Percentiles rank a stretch among this genome's conserved stretches.
Evolutionary conservation across 2,113 vertebrate genomes (phyloP).

Genomic region (Otocyon megalotis): DNA sequence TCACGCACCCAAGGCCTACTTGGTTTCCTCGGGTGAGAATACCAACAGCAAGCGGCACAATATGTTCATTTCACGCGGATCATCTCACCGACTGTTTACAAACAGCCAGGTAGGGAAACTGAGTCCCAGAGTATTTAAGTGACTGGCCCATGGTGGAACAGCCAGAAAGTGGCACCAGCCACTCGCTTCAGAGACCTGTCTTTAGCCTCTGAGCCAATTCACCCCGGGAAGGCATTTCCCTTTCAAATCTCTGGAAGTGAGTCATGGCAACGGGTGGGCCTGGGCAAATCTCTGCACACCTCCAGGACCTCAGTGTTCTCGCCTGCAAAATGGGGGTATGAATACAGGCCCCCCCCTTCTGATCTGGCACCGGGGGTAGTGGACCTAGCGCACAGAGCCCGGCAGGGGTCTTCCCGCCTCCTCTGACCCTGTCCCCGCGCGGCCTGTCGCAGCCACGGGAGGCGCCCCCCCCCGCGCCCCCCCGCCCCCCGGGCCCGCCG

Average conservation of each 20-base stretch:
- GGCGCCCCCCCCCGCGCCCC: not conserved
- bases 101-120: not conserved
- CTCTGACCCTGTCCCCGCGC: not conserved
- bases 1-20: not conserved
- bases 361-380: not conserved
- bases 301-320: not conserved
- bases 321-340: slow-evolving; percentile 2
- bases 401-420: not conserved
- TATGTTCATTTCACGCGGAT: not conserved
- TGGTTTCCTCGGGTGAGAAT: not conserved
- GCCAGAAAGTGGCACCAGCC: not conserved
- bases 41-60: not conserved
- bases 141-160: not conserved
- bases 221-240: not conserved
- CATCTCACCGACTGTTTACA: not conserved
- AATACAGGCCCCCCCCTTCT: not conserved
- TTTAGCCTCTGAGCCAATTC: not conserved
- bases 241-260: not conserved
- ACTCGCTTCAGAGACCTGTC: not conserved
- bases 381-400: not conserved
- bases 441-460: not conserved
- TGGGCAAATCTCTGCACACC: not conserved
- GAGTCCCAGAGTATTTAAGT: not conserved
- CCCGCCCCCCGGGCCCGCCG: not conserved
- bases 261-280: not conserved